A percentile compares a stretch with the other conserved stretches of the same genome.
Evolutionary conservation across 2,113 vertebrate species (phyloP).

Genomic region (Rana temporaria): DNA sequence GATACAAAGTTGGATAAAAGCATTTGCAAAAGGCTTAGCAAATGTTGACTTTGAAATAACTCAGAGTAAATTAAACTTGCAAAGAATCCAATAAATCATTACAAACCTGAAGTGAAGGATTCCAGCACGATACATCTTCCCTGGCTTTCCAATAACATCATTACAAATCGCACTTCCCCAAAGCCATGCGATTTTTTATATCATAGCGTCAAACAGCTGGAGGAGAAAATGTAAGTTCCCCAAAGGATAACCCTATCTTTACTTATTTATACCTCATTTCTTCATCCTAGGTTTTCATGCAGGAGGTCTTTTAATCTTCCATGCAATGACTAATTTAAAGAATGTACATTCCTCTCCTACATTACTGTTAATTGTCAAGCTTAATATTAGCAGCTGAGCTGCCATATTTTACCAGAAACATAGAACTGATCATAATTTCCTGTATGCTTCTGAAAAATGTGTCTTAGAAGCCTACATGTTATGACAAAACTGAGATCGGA

Average conservation of each 20-base stretch:
- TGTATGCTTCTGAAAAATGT: background rate
- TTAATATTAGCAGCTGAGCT: slow-evolving; percentile 5
- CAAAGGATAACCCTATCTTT: slow-evolving; percentile 22
- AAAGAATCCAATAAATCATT: slow-evolving; percentile 57
- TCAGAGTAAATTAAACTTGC: slow-evolving; percentile 49
- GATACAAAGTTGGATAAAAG: slow-evolving; percentile 27
- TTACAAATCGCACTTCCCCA: slow-evolving; percentile 45
- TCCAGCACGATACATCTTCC: slow-evolving; percentile 42
- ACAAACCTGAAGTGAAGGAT: slow-evolving; percentile 35
- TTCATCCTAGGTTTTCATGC: slow-evolving; percentile 30
- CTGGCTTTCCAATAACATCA: slow-evolving; percentile 51
- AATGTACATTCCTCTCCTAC: slow-evolving; percentile 12
- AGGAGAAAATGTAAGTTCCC: slow-evolving; percentile 23
- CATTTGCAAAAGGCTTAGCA: slow-evolving; percentile 41
- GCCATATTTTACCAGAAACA: background rate
- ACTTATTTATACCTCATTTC: slow-evolving; percentile 48
- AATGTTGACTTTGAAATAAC: slow-evolving; percentile 52
- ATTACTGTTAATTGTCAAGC: slow-evolving; percentile 20
- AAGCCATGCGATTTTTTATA: slow-evolving; percentile 46
- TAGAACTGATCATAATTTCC: background rate
- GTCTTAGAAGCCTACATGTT: background rate
- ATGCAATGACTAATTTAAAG: slow-evolving; percentile 45
- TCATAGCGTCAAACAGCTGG: slow-evolving; percentile 10
- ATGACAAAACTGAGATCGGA: background rate
- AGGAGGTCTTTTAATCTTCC: slow-evolving; percentile 34